phyloP scores from a whole-genome alignment of 2,888 invertebrate genomes.

The Heliothis peltigera region DNA sequence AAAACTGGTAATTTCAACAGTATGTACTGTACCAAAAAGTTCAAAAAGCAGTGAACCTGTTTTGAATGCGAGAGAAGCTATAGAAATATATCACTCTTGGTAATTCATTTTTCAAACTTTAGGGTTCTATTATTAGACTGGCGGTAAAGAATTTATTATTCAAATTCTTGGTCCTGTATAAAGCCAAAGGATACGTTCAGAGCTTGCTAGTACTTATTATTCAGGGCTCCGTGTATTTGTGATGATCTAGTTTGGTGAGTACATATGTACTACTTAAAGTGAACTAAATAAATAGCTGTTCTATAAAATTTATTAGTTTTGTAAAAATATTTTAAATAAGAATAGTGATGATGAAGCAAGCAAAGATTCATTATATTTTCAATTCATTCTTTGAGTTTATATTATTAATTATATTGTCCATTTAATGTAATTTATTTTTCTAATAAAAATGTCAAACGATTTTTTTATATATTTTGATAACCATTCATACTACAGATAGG shows the following conservation, averaged over 20 bases:
- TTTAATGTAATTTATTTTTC: no score
- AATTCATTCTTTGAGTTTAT: background rate
- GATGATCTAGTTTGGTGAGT: no score
- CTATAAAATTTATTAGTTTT: background rate
- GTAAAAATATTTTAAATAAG: background rate
- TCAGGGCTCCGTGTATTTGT: background rate
- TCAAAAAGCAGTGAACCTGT: background rate
- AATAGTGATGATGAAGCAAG: background rate
- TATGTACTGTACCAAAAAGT: background rate
- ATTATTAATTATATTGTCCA: background rate
- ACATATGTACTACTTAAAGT: background rate
- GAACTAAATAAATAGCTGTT: background rate
- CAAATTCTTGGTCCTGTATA: conserved; percentile 10
- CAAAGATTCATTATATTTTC: background rate
- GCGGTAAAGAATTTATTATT: conserved; percentile 23
- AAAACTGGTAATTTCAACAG: background rate
- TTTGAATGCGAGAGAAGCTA: background rate
- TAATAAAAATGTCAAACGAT: conserved; percentile 6
- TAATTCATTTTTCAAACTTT: conserved; percentile 2
- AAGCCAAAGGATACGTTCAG: conserved; percentile 18
- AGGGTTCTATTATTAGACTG: background rate
- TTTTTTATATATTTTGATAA: background rate
- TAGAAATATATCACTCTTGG: conserved; percentile 14
- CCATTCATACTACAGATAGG: no score
- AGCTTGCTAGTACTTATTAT: background rate